These are phyloP conservation scores for Struthidea cinerea DNA, from an alignment of 2,113 vertebrate genomes.

Conservation along the genomic window DNA sequence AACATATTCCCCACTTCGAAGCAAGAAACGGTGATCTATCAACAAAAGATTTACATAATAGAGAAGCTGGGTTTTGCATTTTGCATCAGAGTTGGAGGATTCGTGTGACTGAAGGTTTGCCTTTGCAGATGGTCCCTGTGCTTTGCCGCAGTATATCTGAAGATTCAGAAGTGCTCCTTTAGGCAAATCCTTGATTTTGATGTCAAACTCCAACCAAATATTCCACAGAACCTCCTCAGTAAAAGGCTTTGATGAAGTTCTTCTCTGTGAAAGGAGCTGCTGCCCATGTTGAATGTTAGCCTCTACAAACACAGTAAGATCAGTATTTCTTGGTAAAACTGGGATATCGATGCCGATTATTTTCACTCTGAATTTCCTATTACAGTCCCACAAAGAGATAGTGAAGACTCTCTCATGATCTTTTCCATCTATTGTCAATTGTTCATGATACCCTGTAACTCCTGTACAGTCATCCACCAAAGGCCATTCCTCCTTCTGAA, in stretches of 20 bases:
- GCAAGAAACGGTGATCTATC: conserved; percentile 92
- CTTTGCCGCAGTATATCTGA: conserved; percentile 90
- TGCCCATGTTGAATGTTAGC: conserved; percentile 96
- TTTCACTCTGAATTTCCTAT: conserved; percentile 92
- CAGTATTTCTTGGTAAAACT: conserved; percentile 83
- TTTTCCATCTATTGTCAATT: conserved; percentile 93
- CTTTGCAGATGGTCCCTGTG: conserved; percentile 74
- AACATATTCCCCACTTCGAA: conserved; percentile 92
- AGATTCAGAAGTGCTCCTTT: conserved; percentile 91
- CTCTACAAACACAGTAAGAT: conserved; percentile 89
- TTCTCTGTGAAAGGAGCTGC: conserved; percentile 89
- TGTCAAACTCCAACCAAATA: conserved; percentile 92
- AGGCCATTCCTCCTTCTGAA: conserved; percentile 94
- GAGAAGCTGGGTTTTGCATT: conserved; percentile 87
- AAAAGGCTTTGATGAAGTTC: conserved; percentile 87
- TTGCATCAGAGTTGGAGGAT: conserved; percentile 72
- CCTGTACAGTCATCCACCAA: conserved; percentile 96
- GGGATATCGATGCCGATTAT: conserved; percentile 94
- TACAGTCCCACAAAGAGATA: conserved; percentile 98
- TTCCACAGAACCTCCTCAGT: conserved; percentile 97
- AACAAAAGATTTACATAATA: conserved; percentile 96
- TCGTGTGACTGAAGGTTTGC: conserved; percentile 69
- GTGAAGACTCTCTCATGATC: conserved; percentile 95
- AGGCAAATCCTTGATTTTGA: conserved; percentile 93
- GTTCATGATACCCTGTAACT: conserved; percentile 92